These are phyloP conservation scores for Subanguina moxae DNA, from an alignment of 1,140 invertebrate genomes.

Conservation along the genomic window DNA sequence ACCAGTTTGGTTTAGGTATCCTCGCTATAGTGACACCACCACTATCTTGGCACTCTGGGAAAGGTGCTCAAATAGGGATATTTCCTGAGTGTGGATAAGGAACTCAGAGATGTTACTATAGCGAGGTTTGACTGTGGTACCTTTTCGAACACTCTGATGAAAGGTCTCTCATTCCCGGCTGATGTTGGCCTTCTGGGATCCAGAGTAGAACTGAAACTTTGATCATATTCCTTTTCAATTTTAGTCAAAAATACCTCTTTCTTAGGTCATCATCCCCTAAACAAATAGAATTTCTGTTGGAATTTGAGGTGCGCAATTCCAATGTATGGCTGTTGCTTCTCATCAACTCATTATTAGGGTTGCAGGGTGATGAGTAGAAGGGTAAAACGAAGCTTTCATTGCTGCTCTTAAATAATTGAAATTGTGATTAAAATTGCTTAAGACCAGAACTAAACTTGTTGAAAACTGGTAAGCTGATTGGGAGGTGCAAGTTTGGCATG, in stretches of 20 bases:
- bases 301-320: slow-evolving; percentile 1
- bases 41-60: not conserved
- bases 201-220: not conserved
- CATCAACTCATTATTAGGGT: not conserved
- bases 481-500: slow-evolving; percentile 80
- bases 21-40: not conserved
- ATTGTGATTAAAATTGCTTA: too few relatives aligned
- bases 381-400: not conserved
- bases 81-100: not conserved
- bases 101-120: not conserved
- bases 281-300: not conserved
- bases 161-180: not conserved
- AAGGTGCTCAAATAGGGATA: not conserved
- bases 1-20: not conserved
- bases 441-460: not conserved
- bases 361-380: not conserved
- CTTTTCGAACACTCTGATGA: not conserved
- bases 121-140: not conserved
- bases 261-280: not conserved
- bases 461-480: slow-evolving; percentile 7
- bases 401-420: not conserved
- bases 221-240: not conserved
- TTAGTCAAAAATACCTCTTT: not conserved
- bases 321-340: slow-evolving; percentile 4
- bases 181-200: not conserved